A percentile compares a stretch with the other conserved stretches of the same genome.
Conservation (phyloP, 2,797 vertebrate genomes). For the Scleropages formosus region DNA sequence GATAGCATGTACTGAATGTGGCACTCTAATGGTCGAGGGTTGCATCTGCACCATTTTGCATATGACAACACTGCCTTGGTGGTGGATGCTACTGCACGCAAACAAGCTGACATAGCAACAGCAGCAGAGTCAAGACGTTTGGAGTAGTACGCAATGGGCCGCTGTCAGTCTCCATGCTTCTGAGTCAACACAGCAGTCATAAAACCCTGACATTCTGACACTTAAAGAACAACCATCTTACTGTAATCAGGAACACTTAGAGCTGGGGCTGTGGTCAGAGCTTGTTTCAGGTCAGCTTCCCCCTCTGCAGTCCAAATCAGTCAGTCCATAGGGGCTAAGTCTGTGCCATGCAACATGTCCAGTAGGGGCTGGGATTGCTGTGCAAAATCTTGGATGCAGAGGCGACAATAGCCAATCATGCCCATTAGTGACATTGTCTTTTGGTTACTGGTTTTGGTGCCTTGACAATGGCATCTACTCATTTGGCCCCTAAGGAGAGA, state of each 20-base stretch:
- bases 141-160: constrained; percentile 10
- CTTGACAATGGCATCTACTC: not conserved
- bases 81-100: not conserved
- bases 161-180: not conserved
- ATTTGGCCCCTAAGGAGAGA: not conserved
- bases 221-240: not conserved
- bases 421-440: not conserved
- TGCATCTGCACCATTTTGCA: not conserved
- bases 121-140: not conserved
- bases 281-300: not conserved
- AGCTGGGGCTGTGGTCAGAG: not conserved
- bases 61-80: not conserved
- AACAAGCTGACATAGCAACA: not conserved
- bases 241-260: not conserved
- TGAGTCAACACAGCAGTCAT: no score
- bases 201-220: not conserved
- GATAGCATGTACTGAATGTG: not conserved
- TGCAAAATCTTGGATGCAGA: not conserved
- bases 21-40: not conserved
- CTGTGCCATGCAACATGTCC: not conserved
- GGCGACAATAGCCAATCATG: not conserved
- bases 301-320: not conserved
- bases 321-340: not conserved
- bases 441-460: not conserved
- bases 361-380: not conserved